Percentiles rank a stretch among this genome's conserved stretches.
Conservation (phyloP, 2,888 invertebrate genomes). For the Tenthredo amoena region DNA sequence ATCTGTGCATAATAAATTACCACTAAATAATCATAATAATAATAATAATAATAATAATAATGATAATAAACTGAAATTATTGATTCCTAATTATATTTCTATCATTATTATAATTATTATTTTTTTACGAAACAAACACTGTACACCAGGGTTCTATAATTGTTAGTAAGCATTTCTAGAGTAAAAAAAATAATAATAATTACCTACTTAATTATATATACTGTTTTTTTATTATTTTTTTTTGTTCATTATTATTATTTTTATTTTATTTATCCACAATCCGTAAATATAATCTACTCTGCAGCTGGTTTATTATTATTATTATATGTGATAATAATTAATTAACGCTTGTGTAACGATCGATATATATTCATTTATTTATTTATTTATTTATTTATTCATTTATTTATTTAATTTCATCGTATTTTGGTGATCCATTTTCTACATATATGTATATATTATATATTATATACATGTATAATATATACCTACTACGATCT, state of each 20-base stretch:
- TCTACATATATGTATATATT: conserved; percentile 50
- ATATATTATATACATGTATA: conserved; percentile 52
- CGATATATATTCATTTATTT: conserved; percentile 32
- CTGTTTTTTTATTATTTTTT: not conserved
- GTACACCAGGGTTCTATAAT: conserved; percentile 57
- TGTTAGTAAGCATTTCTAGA: conserved; percentile 54
- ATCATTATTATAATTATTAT: not conserved
- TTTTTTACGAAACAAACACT: conserved; percentile 54
- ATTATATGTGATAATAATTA: not conserved
- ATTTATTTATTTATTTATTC: not conserved
- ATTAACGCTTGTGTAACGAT: conserved; percentile 44
- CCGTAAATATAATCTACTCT: not conserved
- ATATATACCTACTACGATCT: conserved; percentile 3
- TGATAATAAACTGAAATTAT: not conserved
- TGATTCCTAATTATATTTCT: not conserved
- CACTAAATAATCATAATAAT: not conserved
- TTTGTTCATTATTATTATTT: not conserved
- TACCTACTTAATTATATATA: not conserved
- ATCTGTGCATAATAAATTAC: not conserved
- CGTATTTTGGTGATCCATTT: conserved; percentile 11
- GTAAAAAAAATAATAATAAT: not conserved
- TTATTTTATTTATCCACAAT: not conserved
- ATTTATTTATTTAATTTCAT: conserved; percentile 25
- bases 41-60: conserved; percentile 12
- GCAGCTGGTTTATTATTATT: not conserved